Percentiles rank a stretch among this genome's conserved stretches.
These are phyloP conservation scores for Athene noctua DNA, from an alignment of 2,113 vertebrate genomes.

Conservation along the genomic window DNA sequence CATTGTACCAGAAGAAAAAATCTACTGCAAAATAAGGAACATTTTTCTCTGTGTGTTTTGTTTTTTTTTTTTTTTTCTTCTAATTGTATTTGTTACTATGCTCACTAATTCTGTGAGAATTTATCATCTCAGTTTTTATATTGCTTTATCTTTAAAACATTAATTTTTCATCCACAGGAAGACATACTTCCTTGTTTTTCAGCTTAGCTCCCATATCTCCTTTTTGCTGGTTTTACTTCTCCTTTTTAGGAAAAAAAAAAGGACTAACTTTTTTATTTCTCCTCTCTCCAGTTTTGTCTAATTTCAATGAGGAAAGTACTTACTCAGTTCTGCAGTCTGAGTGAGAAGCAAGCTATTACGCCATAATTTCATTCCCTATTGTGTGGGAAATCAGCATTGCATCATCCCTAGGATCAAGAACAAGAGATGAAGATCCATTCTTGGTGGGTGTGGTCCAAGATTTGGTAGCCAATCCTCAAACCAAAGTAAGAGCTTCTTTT, in stretches of 20 bases:
- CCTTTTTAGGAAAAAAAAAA: conserved; percentile 43
- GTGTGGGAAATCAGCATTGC: conserved; percentile 15
- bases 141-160: neutral
- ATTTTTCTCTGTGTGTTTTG: neutral
- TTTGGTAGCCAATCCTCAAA: neutral
- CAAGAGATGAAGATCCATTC: neutral
- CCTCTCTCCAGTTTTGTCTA: neutral
- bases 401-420: neutral
- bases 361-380: neutral
- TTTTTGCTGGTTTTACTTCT: conserved; percentile 66
- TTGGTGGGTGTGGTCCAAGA: neutral
- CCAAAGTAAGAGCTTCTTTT: neutral
- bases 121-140: neutral
- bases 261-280: neutral
- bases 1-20: neutral
- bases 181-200: conserved; percentile 41
- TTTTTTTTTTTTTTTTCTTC: neutral
- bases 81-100: neutral
- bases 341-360: neutral
- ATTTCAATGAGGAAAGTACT: conserved; percentile 5
- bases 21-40: neutral
- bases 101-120: neutral
- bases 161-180: conserved; percentile 31
- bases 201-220: conserved; percentile 30
- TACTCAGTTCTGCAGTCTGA: neutral